Base-by-base conservation (phyloP, 2,797 vertebrate genomes). In the Phoxinus dragarum region DNA sequence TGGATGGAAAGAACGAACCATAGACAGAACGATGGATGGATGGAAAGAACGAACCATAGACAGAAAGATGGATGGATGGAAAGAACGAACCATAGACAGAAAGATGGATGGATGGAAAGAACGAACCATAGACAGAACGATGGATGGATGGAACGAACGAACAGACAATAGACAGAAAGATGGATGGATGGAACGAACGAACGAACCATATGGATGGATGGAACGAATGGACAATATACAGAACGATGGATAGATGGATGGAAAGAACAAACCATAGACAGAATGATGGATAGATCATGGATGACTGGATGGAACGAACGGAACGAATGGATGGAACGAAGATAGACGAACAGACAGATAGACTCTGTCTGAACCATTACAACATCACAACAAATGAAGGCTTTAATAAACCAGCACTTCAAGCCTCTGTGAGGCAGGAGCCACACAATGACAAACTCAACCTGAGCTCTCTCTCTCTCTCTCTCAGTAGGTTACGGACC, bases 401-500 rank as follows among this genome's bases (percentile, higher is more conserved):
- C 54, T 66, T 44, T 4, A 21, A 40, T 42, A 47, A n/a, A 4
- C 14, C 2, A 83, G n/a, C 17, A 78, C 47, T 69, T 84, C 38
- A 79, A 79, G 79, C 40, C 71, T 67, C 72, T 74, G 14, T 66
- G 56, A 64, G 81, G 40, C 52, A 76, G 52, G 34, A 83, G 56
- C 21, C 40, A 17, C 40, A 67, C 38, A 64, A 61, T 34, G 19
- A 52, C 69, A 38, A 54, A 77, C 59, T 17, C 73, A 67, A 49
- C 16, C 44, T 74, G 44, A 56, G 31, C 79, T 68, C 64, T n/a
- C 34, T 71, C 49, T 36, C 44, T 67, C 52, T 10, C 19, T 23
- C 19, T 14, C 84, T 49, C 84, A 80, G 84, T 52, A 74, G 84
- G 77, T 52, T 80, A 73, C 27, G 52, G 76, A 66, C 27, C 6